Evolutionary conservation across 2,113 vertebrate genomes (phyloP).

Genomic region (Nesospiza acunhae): DNA sequence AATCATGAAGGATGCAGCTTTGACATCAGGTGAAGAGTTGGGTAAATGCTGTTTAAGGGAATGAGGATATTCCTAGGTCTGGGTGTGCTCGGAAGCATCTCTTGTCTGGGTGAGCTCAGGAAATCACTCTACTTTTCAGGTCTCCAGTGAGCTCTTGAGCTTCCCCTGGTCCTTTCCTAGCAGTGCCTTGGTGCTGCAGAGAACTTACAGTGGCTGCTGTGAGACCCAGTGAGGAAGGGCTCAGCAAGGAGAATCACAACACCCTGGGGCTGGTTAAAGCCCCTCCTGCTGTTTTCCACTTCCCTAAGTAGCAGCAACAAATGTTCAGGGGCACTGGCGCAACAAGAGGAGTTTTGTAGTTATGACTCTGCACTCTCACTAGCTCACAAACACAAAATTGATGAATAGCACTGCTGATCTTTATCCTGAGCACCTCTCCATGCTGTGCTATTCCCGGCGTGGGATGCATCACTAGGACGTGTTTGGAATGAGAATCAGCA

Average conservation of each 20-base stretch:
- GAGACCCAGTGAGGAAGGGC: not conserved
- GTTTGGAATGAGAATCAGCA: not conserved
- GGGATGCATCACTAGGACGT: not conserved
- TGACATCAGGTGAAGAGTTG: not conserved
- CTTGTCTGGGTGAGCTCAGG: not conserved
- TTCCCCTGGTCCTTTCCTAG: not conserved
- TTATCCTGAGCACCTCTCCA: not conserved
- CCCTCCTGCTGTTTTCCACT: not conserved
- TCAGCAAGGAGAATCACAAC: not conserved
- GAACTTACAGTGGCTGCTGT: not conserved
- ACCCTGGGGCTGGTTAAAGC: not conserved
- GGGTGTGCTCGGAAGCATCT: not conserved
- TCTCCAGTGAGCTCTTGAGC: not conserved
- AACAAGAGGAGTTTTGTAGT: not conserved
- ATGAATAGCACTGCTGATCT: not conserved
- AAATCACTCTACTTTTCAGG: not conserved
- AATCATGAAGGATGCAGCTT: not conserved
- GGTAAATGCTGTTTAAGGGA: not conserved
- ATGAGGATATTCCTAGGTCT: not conserved
- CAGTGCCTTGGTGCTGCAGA: not conserved
- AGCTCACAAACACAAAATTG: not conserved
- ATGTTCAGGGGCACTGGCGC: not conserved
- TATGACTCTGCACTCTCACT: not conserved
- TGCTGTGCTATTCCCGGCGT: fast-evolving
- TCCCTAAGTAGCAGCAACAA: not conserved